These are phyloP conservation scores for Pseudomyrmex gracilis DNA, from an alignment of 1,140 invertebrate genomes.

Conservation along the genomic window DNA sequence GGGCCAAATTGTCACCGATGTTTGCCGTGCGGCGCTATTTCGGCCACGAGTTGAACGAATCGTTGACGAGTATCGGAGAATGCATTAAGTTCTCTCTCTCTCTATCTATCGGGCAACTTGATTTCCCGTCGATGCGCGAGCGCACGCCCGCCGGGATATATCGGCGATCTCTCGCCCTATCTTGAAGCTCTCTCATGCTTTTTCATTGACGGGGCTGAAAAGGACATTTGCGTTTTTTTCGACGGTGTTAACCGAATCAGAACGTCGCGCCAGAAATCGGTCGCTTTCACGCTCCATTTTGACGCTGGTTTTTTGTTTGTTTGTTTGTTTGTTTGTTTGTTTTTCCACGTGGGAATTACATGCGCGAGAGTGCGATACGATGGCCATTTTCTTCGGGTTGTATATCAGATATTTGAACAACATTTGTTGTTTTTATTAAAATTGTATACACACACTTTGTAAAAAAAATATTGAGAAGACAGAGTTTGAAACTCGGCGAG, in stretches of 20 bases:
- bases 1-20: slow-evolving; percentile 66
- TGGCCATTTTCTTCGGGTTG: background rate
- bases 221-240: slow-evolving; percentile 52
- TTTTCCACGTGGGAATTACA: background rate
- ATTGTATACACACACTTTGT: too few relatives aligned
- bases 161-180: slow-evolving; percentile 30
- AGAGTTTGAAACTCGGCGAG: too few relatives aligned
- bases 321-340: slow-evolving; percentile 9
- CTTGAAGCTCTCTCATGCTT: slow-evolving; percentile 25
- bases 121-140: slow-evolving; percentile 52
- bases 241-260: slow-evolving; percentile 25
- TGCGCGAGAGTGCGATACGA: background rate
- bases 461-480: too few relatives aligned
- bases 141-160: background rate
- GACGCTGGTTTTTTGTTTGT: background rate
- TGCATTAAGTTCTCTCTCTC: slow-evolving; percentile 47
- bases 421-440: too few relatives aligned
- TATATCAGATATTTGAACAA: too few relatives aligned
- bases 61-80: slow-evolving; percentile 65
- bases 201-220: slow-evolving; percentile 6
- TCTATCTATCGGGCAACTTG: slow-evolving; percentile 47
- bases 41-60: slow-evolving; percentile 39
- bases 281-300: background rate
- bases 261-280: background rate
- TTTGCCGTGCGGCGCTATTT: slow-evolving; percentile 55